Conservation (phyloP, 2,113 vertebrate species). For the Pachypanchax playfairii region DNA sequence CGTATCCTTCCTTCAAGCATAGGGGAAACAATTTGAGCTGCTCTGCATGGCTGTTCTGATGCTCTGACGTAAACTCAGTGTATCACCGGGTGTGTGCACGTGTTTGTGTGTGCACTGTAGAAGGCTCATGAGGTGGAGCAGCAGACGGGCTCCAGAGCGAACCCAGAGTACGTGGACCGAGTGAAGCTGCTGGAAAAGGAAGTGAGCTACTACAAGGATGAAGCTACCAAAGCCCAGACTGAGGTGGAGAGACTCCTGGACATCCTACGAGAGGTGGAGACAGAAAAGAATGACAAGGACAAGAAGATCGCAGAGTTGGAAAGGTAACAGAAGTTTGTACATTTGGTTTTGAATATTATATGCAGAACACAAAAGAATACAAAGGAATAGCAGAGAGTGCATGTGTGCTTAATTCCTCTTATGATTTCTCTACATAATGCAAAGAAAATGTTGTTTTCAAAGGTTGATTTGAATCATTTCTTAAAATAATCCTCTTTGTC, state of each 20-base stretch:
- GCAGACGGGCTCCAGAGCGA: constrained; percentile 87
- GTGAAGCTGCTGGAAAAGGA: constrained; percentile 96
- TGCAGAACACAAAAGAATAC: too few relatives aligned
- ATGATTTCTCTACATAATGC: too few relatives aligned
- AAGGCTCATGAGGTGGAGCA: constrained; percentile 96
- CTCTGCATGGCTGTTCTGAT: constrained; percentile 12
- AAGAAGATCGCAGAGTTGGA: constrained; percentile 98
- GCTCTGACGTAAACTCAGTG: constrained; percentile 15
- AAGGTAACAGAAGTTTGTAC: constrained; percentile 86
- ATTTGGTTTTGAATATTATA: too few relatives aligned
- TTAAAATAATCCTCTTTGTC: too few relatives aligned
- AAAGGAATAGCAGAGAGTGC: too few relatives aligned
- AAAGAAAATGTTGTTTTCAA: too few relatives aligned
- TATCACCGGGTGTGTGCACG: constrained; percentile 12
- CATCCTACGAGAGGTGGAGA: constrained; percentile 97
- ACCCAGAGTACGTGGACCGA: constrained; percentile 90
- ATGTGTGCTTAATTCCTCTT: too few relatives aligned
- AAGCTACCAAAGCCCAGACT: constrained; percentile 90
- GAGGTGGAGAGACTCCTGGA: constrained; percentile 96
- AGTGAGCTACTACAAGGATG: constrained; percentile 91
- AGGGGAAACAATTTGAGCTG: constrained; percentile 28
- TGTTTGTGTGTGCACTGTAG: constrained; percentile 55
- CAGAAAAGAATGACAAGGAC: constrained; percentile 98
- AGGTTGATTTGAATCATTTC: too few relatives aligned
- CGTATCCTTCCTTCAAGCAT: constrained; percentile 37